Base-by-base conservation (phyloP, 2,113 vertebrate species). In the Siniperca chuatsi region DNA sequence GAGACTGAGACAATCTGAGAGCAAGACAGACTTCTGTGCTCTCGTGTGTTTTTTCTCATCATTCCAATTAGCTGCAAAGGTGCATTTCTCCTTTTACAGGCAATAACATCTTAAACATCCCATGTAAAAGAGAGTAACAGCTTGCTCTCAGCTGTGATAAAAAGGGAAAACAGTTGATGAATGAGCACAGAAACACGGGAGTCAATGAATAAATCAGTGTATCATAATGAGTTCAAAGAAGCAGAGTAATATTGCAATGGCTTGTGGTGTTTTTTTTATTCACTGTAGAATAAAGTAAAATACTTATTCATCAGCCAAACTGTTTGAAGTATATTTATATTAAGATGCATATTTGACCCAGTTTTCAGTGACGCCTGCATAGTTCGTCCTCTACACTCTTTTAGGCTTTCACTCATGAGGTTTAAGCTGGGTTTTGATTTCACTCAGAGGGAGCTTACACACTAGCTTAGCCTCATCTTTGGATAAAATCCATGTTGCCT, bases 341-440 rank as follows among this genome's bases (percentile, higher is more conserved):
- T 2, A 4, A 44, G 25, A 58, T 68, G 78, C 67, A 72, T 55
- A 67, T 87, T 83, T 75, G 69, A 88, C 84, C 77, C 73, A 88
- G 44, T 89, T 90, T 78, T 64, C 54, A 23, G 60, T 40, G 55
- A 81, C 37, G 70, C n/a, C 33, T 74, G 50, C 57, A 54, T 82
- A 60, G 85, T 84, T 76, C 2, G 9, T 69, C 52, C 58, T 81
- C 73, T 35, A 76, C 54, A 80, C 61, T 85, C 62, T 78, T 70
- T 70, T 33, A 52, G 55, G 64, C 65, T 78, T 79, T 77, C 76
- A 71, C 80, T 87, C 84, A 77, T 73, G 64, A 84, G 90, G 79
- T 91, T 84, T 89, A 84, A 87, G 87, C 82, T 61, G 86, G 91
- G 92, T 87, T 92, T 89, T 91, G 90, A 90, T 92, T 93, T 92